Base-by-base conservation (phyloP, 2,888 invertebrate species). In the Scelioninae gen. 1 region DNA sequence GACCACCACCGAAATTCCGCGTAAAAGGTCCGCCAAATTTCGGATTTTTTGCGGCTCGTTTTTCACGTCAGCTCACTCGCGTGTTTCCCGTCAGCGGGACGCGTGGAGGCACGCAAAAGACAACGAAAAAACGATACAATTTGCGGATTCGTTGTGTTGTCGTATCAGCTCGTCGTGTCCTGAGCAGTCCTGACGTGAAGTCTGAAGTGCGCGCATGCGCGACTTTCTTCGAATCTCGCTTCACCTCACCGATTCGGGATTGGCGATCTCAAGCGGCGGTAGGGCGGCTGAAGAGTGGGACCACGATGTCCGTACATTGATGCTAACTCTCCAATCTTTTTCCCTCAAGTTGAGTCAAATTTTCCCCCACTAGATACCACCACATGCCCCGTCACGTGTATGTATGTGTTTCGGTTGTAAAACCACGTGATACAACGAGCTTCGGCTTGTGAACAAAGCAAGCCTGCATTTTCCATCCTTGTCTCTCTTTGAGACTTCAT, bases 181-280 rank as follows among this genome's bases (percentile, higher is more conserved):
- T 60, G 63, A 49, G 15, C 56, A 5, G 29, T 77, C 69, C 69
- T 63, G 63, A 69, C 77, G 56, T 63, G 40, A 53, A 55, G 16
- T 43, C 32, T 15, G 10, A 5, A 63, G 16, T 34, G 32, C 60
- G 82, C 82, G 76, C 82, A 76, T 82, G 82, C 76, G 82, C 65
- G 15, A 65, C 76, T 76, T 82, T 76, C 82, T 72, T 76, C 49
- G 75, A 65, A 69, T 82, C 76, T 76, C 23, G 56, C 56, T 72
- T 55, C 11, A 60, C 77, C 74, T 72, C 77, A 65, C 69, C 71
- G 13, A 11, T 29, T 40, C 38, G 15, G 51, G 68, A 71, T 78
- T 78, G 78, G 78, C 51, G 53, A 32, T 13, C 10, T 3, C 34
- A 5, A 11, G 9, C 13, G 7, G n/a, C 38, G 62, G 75, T 58